Evolutionary conservation across 35 echinoderm and acorn worm genomes (phyloP).

Genomic region (Heliocidaris erythrogramma): DNA sequence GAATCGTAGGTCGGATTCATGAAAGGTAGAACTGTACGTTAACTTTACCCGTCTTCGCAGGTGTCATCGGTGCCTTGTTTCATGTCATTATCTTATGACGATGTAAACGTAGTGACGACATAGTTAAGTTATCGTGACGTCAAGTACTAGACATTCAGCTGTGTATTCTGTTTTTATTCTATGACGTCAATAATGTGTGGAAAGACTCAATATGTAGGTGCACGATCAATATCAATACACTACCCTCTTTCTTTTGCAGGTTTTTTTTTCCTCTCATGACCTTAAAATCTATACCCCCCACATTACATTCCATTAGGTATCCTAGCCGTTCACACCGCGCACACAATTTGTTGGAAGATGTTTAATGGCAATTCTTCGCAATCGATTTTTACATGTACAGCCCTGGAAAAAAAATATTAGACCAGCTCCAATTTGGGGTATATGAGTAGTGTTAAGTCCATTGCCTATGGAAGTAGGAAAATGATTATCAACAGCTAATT

Average conservation of each 20-base stretch:
- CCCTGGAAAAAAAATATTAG: too few relatives aligned
- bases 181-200: slow-evolving; percentile 16
- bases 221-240: slow-evolving; percentile 30
- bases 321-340: background rate
- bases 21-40: background rate
- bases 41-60: background rate
- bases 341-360: too few relatives aligned
- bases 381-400: too few relatives aligned
- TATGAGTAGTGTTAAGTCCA: too few relatives aligned
- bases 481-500: too few relatives aligned
- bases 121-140: slow-evolving; percentile 19
- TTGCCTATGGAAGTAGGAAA: too few relatives aligned
- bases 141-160: background rate
- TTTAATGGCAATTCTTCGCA: too few relatives aligned
- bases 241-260: background rate
- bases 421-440: too few relatives aligned
- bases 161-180: background rate
- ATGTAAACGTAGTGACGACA: slow-evolving; percentile 32
- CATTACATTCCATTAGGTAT: background rate
- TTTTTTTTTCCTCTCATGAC: background rate
- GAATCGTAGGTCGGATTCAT: background rate
- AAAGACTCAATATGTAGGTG: background rate
- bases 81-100: slow-evolving; percentile 20
- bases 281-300: background rate
- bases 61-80: background rate